Evolutionary conservation across 2,113 vertebrate species (phyloP).

Genomic region (Tauraco erythrolophus): DNA sequence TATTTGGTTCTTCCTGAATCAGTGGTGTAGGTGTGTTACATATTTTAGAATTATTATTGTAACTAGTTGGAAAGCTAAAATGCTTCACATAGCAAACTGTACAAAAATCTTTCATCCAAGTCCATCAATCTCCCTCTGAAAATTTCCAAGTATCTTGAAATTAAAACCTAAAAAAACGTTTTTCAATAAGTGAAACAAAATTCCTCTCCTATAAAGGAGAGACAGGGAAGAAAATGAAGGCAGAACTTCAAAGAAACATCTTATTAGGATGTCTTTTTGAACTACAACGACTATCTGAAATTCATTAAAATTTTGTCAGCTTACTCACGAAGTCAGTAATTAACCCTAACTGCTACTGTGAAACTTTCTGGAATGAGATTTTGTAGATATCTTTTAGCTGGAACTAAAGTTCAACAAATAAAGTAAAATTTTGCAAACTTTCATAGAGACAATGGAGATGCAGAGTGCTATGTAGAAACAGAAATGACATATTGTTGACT

Average conservation of each 20-base stretch:
- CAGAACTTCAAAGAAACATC: slow-evolving; percentile 1
- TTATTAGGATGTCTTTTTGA: slow-evolving; percentile 7
- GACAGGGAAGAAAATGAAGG: not conserved
- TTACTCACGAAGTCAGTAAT: not conserved
- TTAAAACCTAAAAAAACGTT: not conserved
- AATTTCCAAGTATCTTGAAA: not conserved
- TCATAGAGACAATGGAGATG: not conserved
- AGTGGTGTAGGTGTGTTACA: not conserved
- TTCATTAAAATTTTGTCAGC: not conserved
- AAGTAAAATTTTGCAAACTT: not conserved
- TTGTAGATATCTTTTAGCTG: not conserved
- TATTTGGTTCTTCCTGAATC: not conserved
- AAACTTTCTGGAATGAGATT: not conserved
- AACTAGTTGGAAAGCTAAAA: not conserved
- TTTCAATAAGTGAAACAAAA: not conserved
- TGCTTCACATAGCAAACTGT: not conserved
- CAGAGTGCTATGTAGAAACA: not conserved
- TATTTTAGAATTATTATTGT: not conserved
- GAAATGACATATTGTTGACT: not conserved
- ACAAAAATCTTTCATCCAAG: not conserved
- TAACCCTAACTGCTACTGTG: slow-evolving; percentile 2
- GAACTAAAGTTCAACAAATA: not conserved
- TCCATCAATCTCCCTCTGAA: not conserved
- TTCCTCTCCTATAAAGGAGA: not conserved
- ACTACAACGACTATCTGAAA: not conserved